Base-by-base conservation (phyloP, 2,888 invertebrate species). In the Melipona bicolor region DNA sequence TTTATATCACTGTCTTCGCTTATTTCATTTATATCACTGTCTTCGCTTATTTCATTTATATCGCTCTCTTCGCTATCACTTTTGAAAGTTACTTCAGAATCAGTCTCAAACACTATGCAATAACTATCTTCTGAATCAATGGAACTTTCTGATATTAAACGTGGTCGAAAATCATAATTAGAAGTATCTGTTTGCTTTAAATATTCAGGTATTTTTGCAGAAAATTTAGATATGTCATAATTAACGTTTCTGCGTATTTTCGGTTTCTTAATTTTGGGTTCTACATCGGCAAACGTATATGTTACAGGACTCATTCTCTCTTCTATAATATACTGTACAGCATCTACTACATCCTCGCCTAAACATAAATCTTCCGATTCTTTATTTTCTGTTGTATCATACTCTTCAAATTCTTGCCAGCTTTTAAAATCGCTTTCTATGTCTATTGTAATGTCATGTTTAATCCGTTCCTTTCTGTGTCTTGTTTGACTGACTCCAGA, bases 111-210 rank as follows among this genome's bases (percentile, higher is more conserved):
- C 5, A 93, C 89, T 77, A 94, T 92, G 61, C 88, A 92, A 52
- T 87, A 93, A 74, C 92, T 93, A 64, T 93, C 93, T 32, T 93
- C 93, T 0, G 94, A 93, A 56, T 93, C 92, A n/a, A 92, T 87
- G 6, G 94, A 93, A 72, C 91, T 91, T 59, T 93, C 91, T 2
- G 93, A 93, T 15, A 90, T 61, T 50, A 90, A 74, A 32, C 91
- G 89, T 3, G 89, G 78, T 50, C 89, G 87, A 69, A 67, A 76
- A 61, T 77, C 73, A 3, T 78, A 73, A 15, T 77, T 71, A 43
- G 67, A 80, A 11, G 32, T n/a, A 67, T 74, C 74, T 19, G 15
- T 64, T 17, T 72, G 69, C 36, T 77, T 27, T 49, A 50, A 32
- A 50, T 50, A 83, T 69, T 91, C 90, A 3, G 91, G 80, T 73